Percentiles rank a stretch among this genome's conserved stretches.
Conservation (phyloP, 1,140 invertebrate species). For the Linepithema humile region DNA sequence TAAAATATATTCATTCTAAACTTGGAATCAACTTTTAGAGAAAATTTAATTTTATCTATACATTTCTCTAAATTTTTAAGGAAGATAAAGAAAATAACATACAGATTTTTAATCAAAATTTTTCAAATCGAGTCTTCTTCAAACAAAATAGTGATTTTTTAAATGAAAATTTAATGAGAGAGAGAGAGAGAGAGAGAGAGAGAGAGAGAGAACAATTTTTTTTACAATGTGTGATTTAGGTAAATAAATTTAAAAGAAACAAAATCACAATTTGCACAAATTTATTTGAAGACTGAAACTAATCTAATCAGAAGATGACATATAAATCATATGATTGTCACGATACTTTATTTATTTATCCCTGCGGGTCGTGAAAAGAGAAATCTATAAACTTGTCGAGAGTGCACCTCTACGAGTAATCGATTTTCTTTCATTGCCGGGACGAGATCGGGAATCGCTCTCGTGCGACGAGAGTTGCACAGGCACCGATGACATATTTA, state of each 20-base stretch:
- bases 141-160: not conserved
- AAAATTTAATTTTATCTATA: not conserved
- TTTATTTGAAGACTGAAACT: not conserved
- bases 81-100: too few species aligned
- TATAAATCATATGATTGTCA: not conserved
- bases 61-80: not conserved
- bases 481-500: constrained; percentile 40
- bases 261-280: not conserved
- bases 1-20: not conserved
- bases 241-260: not conserved
- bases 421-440: constrained; percentile 38
- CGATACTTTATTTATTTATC: constrained; percentile 29
- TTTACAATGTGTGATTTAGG: not conserved
- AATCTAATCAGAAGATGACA: not conserved
- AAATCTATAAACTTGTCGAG: constrained; percentile 7
- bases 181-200: too few species aligned
- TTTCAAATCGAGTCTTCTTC: not conserved
- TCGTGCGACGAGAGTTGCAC: not conserved
- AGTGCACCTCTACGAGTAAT: constrained; percentile 20
- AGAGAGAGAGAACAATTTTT: too few species aligned
- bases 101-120: too few species aligned
- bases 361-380: not conserved
- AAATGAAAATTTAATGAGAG: not conserved
- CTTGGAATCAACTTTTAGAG: not conserved
- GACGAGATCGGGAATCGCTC: constrained; percentile 44